These are phyloP conservation scores for Gymnothorax javanicus DNA, from an alignment of 2,797 vertebrate species.

Conservation along the genomic window DNA sequence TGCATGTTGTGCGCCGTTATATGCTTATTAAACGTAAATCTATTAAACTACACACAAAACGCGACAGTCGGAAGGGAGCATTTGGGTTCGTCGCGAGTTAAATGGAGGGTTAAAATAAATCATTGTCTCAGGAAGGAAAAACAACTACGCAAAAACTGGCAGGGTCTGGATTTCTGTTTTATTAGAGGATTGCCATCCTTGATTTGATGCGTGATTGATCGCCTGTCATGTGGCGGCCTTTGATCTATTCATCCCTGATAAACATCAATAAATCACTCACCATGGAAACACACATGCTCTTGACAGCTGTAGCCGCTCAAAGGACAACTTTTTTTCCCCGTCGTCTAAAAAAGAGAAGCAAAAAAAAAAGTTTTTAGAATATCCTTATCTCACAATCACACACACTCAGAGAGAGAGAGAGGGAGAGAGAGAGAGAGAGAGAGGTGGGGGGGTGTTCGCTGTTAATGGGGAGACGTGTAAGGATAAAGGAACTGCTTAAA, in stretches of 20 bases:
- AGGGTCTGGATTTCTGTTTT: constrained; percentile 90
- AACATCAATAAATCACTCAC: constrained; percentile 98
- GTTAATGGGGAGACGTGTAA: constrained; percentile 17
- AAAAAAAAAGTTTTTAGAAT: constrained; percentile 80
- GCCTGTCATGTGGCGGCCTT: constrained; percentile 95
- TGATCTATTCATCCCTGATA: constrained; percentile 99
- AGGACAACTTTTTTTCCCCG: constrained; percentile 75
- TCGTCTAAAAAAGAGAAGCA: constrained; percentile 68
- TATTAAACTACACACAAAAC: constrained; percentile 13
- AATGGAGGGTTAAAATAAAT: constrained; percentile 73
- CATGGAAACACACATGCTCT: constrained; percentile 89
- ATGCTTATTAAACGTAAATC: neutral
- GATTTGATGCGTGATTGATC: constrained; percentile 99
- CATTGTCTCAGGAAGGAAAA: constrained; percentile 66
- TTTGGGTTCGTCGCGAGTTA: constrained; percentile 59
- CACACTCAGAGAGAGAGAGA: constrained; percentile 43
- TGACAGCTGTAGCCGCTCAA: constrained; percentile 83
- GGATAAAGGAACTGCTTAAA: constrained; percentile 27
- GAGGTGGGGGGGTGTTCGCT: constrained; percentile 31
- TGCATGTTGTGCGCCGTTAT: neutral
- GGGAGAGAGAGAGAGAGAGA: constrained; percentile 30
- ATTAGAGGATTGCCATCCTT: constrained; percentile 98
- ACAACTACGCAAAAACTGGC: constrained; percentile 70
- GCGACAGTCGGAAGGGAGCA: constrained; percentile 50
- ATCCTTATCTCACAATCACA: constrained; percentile 58